Evolutionary conservation across 2,113 vertebrate genomes (phyloP), one percentile per base, ranked within the genome.

Genomic region (Bubo bubo): DNA sequence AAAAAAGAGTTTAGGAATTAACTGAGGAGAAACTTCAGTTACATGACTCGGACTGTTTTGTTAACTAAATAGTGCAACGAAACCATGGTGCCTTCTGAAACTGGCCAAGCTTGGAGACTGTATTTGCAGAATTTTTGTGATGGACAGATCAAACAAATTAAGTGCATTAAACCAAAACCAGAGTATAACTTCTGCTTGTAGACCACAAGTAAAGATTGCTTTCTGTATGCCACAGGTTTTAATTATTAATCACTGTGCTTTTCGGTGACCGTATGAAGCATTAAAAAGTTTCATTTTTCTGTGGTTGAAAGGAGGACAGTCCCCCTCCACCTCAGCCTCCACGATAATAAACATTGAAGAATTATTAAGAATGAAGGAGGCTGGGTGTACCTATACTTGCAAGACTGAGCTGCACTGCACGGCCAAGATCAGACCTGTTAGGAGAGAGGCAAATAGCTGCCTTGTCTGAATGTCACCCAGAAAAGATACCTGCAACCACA

Each of bases 71-170:
- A 49, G 3, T 17, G 23, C 12, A 58, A 70, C 13, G 60, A 63
- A 81, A 24, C 24, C 9, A 2, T 9, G 58, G 12, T 34, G 27
- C 23, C 50, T 71, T 64, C 49, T 41, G 24, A 74, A 84, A 90
- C 0, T 0, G 0, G 32, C 18, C 34, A 66, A 41, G 10, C 41
- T 56, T 28, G 30, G 66, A 59, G 32, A 45, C 50, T 58, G 35
- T 21, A 39, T 55, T 63, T 53, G 11, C 64, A 66, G 37, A 89
- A 77, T 76, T 50, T 53, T 70, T 89, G 30, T 4, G 18, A 80
- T 8, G 8, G 24, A 53, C 37, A 74, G 39, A 83, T 84, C 15
- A 49, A 94, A 85, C 14, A 70, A 72, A 62, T 34, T 5, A 62
- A 59, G 26, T 32, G 43, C 66, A 72, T 67, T 55, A 88, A 88